These are phyloP conservation scores for Drosophila helvetica DNA, from an alignment of 2,888 invertebrate genomes.

Conservation along the genomic window DNA sequence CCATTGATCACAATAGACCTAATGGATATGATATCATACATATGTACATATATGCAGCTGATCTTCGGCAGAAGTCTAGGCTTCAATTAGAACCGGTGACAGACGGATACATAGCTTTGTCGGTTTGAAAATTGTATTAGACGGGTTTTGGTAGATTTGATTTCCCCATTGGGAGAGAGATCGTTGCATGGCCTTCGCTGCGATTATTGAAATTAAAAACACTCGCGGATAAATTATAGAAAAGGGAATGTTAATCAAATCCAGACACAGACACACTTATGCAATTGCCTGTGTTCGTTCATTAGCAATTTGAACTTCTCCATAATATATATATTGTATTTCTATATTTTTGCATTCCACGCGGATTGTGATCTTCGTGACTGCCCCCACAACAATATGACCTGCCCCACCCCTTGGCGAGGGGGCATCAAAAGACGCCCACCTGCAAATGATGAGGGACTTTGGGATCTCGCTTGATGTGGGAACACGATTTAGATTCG, in stretches of 20 bases:
- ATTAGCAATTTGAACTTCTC: conserved; percentile 36
- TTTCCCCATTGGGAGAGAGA: not conserved
- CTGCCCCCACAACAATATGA: conserved; percentile 31
- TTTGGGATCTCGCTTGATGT: conserved; percentile 13
- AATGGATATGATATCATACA: not conserved
- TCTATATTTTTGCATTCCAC: conserved; percentile 17
- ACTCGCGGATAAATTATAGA: conserved; percentile 11
- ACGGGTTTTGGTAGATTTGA: not conserved
- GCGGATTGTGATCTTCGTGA: conserved; percentile 37
- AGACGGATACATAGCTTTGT: not conserved
- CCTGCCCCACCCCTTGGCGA: not conserved
- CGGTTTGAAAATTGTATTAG: not conserved
- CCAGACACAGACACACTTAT: conserved; percentile 36
- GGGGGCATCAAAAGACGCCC: conserved; percentile 34
- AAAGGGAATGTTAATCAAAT: conserved; percentile 48
- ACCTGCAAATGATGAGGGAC: conserved; percentile 15
- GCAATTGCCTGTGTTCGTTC: conserved; percentile 26
- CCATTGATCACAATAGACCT: not conserved
- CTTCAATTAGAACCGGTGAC: not conserved
- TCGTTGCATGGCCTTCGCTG: conserved; percentile 8
- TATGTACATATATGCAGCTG: not conserved
- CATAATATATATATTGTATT: conserved; percentile 32
- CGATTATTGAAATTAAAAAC: conserved; percentile 9
- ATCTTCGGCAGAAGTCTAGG: not conserved
- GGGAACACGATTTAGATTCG: conserved; percentile 33